These are phyloP conservation scores for Phrynosoma platyrhinos DNA, from an alignment of 2,113 vertebrate genomes.

Conservation along the genomic window DNA sequence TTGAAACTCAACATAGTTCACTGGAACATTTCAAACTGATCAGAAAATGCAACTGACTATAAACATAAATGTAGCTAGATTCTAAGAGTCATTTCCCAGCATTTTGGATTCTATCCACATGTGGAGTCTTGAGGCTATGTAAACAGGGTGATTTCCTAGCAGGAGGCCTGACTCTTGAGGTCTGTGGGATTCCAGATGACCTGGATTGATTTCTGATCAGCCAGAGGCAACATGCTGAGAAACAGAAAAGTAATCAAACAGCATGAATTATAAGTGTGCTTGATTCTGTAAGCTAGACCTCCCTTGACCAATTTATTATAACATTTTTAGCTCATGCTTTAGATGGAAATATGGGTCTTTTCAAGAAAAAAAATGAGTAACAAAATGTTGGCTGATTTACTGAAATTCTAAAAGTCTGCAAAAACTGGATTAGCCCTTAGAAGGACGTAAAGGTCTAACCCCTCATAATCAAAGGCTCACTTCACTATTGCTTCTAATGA, in stretches of 20 bases:
- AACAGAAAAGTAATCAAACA: conserved; percentile 43
- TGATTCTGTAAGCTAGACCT: neutral
- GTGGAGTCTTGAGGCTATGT: neutral
- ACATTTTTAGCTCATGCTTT: neutral
- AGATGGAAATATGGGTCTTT: neutral
- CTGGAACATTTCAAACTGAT: conserved; percentile 6
- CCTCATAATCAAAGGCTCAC: neutral
- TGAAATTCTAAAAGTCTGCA: neutral
- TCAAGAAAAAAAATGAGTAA: neutral
- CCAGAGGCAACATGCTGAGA: conserved; percentile 17
- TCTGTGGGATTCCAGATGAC: conserved; percentile 9
- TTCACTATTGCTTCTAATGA: neutral
- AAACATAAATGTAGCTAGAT: neutral
- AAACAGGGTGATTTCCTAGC: conserved; percentile 25
- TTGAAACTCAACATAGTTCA: neutral
- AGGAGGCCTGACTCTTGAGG: neutral
- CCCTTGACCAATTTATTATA: neutral
- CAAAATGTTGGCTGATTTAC: neutral
- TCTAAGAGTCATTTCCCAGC: conserved; percentile 13
- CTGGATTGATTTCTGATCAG: conserved; percentile 22
- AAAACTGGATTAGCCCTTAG: neutral
- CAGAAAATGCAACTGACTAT: neutral
- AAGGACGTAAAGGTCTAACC: neutral
- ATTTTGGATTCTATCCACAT: neutral
- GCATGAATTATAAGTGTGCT: neutral